Evolutionary conservation across 2,888 invertebrate species (phyloP), one percentile per base, ranked within the genome.

Genomic region (Tolmerus cingulatus): DNA sequence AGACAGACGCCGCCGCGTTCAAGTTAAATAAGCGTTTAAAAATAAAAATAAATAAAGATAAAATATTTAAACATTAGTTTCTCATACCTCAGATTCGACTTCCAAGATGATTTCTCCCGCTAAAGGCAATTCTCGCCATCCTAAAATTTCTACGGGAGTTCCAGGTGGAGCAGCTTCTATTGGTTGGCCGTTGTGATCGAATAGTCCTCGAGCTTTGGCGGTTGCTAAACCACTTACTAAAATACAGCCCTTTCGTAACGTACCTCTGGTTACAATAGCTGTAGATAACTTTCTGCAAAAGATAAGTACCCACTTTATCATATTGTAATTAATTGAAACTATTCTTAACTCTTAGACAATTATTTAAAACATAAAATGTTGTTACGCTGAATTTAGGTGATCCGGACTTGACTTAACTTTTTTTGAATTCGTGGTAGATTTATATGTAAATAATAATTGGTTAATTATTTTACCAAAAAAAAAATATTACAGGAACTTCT

Each of bases 21-120:
- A n/a, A n/a, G n/a, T n/a, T n/a, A n/a, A n/a, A n/a, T n/a, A n/a
- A n/a, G n/a, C n/a, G n/a, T n/a, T n/a, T n/a, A n/a, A n/a, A n/a
- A n/a, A n/a, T n/a, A n/a, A n/a, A n/a, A n/a, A n/a, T n/a, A 37
- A 37, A 37, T 37, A 37, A 37, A 37, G 5, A 37, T 7, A 37
- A 37, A 8, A 8, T 4, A 34, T 34, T 2, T 5, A 34, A 34
- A 3, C 0, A 4, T 51, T 51, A n/a, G 12, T 2, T 19, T 57
- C 81, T 14, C 89, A 89, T 89, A 95, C 96, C 94, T 97, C 97
- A 1, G 94, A 94, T 88, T 94, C 94, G 3, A 98, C 97, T 93
- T 99, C 96, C 7, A 98, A 92, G 51, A 99, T 95, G 85, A 95
- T 93, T 89, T 98, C 98, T 0, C 99, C 99, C 14, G 98, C 97